Base-by-base conservation (phyloP, 2,113 vertebrate genomes). In the Daubentonia madagascariensis region DNA sequence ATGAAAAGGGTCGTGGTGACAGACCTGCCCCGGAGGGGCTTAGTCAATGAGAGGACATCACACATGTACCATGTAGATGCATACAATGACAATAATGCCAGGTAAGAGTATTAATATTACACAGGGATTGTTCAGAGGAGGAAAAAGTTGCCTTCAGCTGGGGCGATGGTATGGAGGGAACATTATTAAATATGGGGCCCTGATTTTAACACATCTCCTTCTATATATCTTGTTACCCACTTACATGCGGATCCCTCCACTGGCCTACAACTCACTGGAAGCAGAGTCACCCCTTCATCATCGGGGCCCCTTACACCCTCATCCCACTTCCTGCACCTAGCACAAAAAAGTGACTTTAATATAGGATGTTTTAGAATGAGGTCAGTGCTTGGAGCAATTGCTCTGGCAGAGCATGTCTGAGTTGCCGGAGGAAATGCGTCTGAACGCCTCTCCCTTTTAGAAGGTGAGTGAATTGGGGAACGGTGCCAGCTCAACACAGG, bases 111-210 rank as follows among this genome's bases (percentile, higher is more conserved):
- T 30, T 48, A 57, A 3, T 17, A 37, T 32, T 45, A 8, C 45
- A 30, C 32, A 84, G 10, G 10, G 6, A 2, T 52, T 40, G 12
- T 37, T 63, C 45, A 67, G 28, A 89, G 52, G 22, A 61, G 0
- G 85, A 25, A 70, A 92, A 78, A 78, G 6, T 23, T 63, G 11
- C 25, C 48, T 72, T 94, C 32, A n/a, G 5, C 57, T 72, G 48
- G 32, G 8, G 30, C 0, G 0, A 28, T n/a, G 12, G 30, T 30
- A 37, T 73, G 10, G 16, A 68, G 30, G 65, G 20, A 92, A 22
- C 20, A 20, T 59, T 37, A 63, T 85, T 23, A 95, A 35, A 85
- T 2, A 32, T 8, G 54, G 70, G 18, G 0, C 37, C 32, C 13
- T 28, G 25, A n/a, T 84, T 80, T 72, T 43, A 50, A 16, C n/a